A percentile compares a stretch with the other conserved stretches of the same genome.
These are phyloP conservation scores for Tangara arthus DNA, from an alignment of 2,797 vertebrate genomes.

Conservation along the genomic window DNA sequence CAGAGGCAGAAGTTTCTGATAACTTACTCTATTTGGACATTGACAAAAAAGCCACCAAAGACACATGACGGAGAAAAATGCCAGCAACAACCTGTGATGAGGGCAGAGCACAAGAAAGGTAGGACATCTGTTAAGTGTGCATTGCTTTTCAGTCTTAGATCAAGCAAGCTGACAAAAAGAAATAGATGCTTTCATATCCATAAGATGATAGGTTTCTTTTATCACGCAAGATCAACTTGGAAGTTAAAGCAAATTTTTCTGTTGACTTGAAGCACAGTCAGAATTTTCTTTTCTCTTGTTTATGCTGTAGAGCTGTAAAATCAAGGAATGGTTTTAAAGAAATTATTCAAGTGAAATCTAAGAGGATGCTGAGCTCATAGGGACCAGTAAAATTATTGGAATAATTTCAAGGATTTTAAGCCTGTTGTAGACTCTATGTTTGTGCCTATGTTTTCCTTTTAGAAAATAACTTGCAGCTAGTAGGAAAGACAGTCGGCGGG, in stretches of 20 bases:
- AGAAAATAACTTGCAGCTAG: not conserved
- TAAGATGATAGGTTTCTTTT: not conserved
- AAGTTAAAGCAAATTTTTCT: not conserved
- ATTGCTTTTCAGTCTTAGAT: not conserved
- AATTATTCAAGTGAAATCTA: not conserved
- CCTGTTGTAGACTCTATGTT: not conserved
- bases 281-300: not conserved
- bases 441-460: not conserved
- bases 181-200: not conserved
- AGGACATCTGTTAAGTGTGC: not conserved
- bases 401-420: not conserved
- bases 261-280: not conserved
- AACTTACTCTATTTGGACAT: not conserved
- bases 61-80: not conserved
- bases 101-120: not conserved
- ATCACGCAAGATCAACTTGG: not conserved
- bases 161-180: not conserved
- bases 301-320: not conserved
- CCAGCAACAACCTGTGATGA: not conserved
- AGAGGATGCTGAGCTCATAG: not conserved
- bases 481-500: not conserved
- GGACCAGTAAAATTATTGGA: not conserved
- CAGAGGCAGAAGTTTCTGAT: not conserved
- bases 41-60: not conserved
- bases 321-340: not conserved